Percentiles rank a stretch among this genome's conserved stretches.
Conservation (phyloP, 2,888 invertebrate genomes). For the Loripinus fragilis region DNA sequence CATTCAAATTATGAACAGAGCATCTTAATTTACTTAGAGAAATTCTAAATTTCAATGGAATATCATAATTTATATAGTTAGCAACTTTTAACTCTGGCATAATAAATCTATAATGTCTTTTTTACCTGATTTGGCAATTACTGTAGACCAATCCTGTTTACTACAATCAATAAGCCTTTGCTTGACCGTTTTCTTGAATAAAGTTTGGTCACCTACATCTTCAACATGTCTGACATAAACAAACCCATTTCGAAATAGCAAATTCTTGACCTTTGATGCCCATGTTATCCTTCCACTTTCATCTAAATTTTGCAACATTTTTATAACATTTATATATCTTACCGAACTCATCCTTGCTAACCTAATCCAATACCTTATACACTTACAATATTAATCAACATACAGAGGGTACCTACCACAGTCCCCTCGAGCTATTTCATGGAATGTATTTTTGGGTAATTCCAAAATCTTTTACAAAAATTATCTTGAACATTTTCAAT, state of each 20-base stretch:
- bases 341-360: not conserved
- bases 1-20: not conserved
- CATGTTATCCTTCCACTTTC: not conserved
- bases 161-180: conserved; percentile 3
- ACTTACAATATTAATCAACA: not conserved
- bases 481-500: not conserved
- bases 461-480: not conserved
- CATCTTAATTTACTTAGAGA: not conserved
- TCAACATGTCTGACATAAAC: not conserved
- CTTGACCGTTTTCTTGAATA: not conserved
- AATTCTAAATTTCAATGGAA: conserved; percentile 1
- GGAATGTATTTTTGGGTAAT: not conserved
- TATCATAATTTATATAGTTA: not conserved
- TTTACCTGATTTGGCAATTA: not conserved
- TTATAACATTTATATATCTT: not conserved
- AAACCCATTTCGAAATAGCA: not conserved
- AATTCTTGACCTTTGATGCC: not conserved
- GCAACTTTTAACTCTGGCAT: not conserved
- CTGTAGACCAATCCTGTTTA: not conserved
- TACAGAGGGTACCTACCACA: conserved; percentile 1
- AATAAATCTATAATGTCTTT: not conserved
- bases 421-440: not conserved
- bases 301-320: not conserved
- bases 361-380: not conserved
- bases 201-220: not conserved